These are phyloP conservation scores for Oryctes rhinoceros DNA, from an alignment of 1,140 invertebrate species.

Conservation along the genomic window DNA sequence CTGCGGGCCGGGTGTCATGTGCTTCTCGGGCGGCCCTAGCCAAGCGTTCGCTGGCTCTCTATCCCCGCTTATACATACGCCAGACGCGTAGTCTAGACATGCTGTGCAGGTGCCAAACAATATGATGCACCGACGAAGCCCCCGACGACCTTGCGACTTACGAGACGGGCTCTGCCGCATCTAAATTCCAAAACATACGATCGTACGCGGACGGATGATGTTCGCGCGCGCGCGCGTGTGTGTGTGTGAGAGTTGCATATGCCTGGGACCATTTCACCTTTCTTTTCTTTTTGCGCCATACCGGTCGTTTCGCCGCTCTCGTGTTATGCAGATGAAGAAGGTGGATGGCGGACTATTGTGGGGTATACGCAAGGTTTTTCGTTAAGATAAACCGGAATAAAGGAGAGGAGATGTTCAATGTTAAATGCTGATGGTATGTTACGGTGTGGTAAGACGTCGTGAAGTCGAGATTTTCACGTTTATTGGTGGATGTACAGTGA, in stretches of 20 bases:
- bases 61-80: background rate
- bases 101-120: conserved; percentile 44
- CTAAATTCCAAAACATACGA: conserved; percentile 4
- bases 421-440: too few species aligned
- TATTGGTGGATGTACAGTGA: too few species aligned
- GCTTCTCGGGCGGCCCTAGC: too few species aligned
- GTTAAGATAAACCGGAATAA: background rate
- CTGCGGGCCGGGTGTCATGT: too few species aligned
- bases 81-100: conserved; percentile 44
- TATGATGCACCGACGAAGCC: conserved; percentile 40
- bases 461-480: too few species aligned
- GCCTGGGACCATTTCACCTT: background rate
- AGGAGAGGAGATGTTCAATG: background rate
- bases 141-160: background rate
- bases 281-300: background rate
- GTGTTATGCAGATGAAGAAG: background rate
- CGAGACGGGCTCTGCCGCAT: background rate
- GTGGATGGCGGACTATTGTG: background rate
- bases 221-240: background rate
- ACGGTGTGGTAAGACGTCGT: too few species aligned
- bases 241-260: background rate
- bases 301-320: background rate
- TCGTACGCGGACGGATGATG: background rate
- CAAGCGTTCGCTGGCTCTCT: too few species aligned
- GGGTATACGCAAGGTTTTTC: background rate